Evolutionary conservation across 2,113 vertebrate genomes (phyloP).

Genomic region (Chelonoidis abingdonii): DNA sequence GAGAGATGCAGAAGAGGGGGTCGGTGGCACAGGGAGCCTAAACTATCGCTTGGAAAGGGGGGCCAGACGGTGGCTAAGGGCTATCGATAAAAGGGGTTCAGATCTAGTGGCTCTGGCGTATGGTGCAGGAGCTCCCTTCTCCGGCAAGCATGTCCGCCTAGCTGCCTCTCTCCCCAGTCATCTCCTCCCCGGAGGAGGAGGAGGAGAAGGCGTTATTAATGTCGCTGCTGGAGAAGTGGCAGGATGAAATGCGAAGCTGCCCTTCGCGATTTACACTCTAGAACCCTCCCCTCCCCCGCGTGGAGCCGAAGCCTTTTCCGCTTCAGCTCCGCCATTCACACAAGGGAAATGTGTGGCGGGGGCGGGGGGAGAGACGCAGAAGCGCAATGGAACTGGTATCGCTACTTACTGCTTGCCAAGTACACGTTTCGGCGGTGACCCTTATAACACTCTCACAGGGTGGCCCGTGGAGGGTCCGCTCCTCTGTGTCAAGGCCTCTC

Average conservation of each 20-base stretch:
- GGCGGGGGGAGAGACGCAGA: background rate
- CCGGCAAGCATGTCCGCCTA: background rate
- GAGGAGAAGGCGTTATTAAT: background rate
- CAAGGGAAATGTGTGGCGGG: background rate
- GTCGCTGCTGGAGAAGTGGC: background rate
- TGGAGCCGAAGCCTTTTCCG: background rate
- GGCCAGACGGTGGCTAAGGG: background rate
- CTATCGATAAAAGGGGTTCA: background rate
- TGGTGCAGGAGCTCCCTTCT: background rate
- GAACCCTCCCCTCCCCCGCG: background rate
- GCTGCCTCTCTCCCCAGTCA: background rate
- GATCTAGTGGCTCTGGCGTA: background rate
- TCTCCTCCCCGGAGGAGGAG: background rate
- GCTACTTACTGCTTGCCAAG: background rate
- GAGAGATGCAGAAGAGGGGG: conserved; percentile 45
- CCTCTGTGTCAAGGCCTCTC: too few relatives aligned
- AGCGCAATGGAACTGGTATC: background rate
- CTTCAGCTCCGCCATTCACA: background rate
- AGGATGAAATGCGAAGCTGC: background rate
- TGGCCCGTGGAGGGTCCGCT: too few relatives aligned
- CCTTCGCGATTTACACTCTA: background rate
- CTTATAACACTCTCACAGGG: background rate
- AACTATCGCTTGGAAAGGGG: background rate
- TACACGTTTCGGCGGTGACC: background rate
- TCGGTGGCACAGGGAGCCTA: conserved; percentile 5